Evolutionary conservation across 2,888 invertebrate species (phyloP).

Genomic region (Oscheius onirici): DNA sequence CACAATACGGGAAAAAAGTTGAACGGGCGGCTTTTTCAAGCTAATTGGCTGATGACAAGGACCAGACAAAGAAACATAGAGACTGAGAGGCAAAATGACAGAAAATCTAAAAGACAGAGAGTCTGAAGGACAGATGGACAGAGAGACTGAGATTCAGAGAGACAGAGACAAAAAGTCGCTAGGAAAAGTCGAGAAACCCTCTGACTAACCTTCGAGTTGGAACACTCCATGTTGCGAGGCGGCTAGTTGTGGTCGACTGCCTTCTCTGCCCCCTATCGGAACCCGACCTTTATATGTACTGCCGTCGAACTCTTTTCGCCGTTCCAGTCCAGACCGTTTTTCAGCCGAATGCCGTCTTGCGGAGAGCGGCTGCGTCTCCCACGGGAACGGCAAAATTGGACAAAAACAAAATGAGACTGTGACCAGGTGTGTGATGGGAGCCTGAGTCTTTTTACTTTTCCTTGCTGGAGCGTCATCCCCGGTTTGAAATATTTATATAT

Average conservation of each 20-base stretch:
- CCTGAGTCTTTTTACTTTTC: too few relatives aligned
- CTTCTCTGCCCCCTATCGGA: neutral
- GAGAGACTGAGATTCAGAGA: too few relatives aligned
- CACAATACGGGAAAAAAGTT: neutral
- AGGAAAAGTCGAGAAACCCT: too few relatives aligned
- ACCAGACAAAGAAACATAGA: neutral
- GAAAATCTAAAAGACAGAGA: too few relatives aligned
- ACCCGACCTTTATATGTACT: neutral
- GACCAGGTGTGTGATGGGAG: too few relatives aligned
- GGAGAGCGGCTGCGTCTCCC: neutral
- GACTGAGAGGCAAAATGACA: too few relatives aligned
- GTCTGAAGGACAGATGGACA: too few relatives aligned
- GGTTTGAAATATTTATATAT: too few relatives aligned
- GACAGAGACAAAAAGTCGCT: neutral
- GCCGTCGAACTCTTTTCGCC: constrained; percentile 11
- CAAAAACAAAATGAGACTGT: too few relatives aligned
- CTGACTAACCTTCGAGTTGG: constrained; percentile 27
- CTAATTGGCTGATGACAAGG: neutral
- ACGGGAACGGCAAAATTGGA: too few relatives aligned
- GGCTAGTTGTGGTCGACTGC: neutral
- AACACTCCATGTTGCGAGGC: constrained; percentile 7
- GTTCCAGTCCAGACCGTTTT: constrained; percentile 22
- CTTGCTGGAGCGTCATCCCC: too few relatives aligned
- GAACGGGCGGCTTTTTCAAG: neutral
- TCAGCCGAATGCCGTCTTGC: neutral